Evolutionary conservation across 2,113 vertebrate genomes (phyloP).

Genomic region (Pachypanchax playfairii): DNA sequence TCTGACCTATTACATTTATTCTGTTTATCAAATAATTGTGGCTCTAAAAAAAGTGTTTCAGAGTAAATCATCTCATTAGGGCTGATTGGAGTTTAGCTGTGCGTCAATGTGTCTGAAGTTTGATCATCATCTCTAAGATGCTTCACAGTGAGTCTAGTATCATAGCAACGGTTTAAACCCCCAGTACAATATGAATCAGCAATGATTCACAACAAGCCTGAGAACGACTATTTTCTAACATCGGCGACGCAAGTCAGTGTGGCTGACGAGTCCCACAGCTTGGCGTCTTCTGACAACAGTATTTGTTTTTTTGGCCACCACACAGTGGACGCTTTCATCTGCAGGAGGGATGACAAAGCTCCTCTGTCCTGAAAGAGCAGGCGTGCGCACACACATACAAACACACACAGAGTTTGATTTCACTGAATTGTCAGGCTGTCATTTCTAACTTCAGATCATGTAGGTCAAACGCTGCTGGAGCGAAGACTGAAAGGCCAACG

Average conservation of each 20-base stretch:
- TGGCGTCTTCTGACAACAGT: conserved; percentile 31
- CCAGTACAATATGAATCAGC: conserved; percentile 15
- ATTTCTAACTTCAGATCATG: conserved; percentile 19
- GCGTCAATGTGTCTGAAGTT: no score
- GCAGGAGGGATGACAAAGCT: conserved; percentile 42
- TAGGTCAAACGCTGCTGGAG: conserved; percentile 34
- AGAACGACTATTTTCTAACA: conserved; percentile 29
- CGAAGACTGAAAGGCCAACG: conserved; percentile 19
- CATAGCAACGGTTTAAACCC: background rate
- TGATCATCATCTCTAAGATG: no score
- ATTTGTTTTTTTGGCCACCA: conserved; percentile 48
- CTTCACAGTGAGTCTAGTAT: no score
- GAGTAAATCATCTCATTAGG: background rate
- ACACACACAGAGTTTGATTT: no score
- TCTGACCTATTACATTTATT: no score
- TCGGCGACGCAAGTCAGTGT: background rate
- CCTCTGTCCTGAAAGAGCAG: conserved; percentile 46
- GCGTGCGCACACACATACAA: conserved; percentile 16
- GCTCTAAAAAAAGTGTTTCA: no score
- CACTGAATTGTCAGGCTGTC: conserved; percentile 40
- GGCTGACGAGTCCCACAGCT: conserved; percentile 19
- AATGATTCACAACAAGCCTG: conserved; percentile 22
- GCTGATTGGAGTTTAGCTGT: no score
- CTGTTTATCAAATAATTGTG: no score
- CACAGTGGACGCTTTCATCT: conserved; percentile 39